phyloP scores from a whole-genome alignment of 2,888 invertebrate species.

The Desoria tigrina region DNA sequence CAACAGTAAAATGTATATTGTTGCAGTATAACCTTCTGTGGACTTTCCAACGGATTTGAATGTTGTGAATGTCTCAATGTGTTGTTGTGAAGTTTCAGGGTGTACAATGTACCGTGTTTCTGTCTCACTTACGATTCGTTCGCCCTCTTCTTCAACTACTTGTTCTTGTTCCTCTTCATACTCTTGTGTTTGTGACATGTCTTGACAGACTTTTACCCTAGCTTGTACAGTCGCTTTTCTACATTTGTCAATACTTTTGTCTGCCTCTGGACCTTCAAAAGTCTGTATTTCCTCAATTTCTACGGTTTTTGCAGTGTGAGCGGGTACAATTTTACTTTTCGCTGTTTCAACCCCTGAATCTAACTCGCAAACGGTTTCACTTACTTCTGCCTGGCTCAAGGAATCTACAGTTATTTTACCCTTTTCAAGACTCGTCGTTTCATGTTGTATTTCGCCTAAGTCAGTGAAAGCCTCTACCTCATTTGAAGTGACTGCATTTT shows the following conservation, averaged over 20 bases:
- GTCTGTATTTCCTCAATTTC: slow-evolving; percentile 15
- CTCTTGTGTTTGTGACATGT: background rate
- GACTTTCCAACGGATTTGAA: slow-evolving; percentile 23
- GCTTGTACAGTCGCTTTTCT: background rate
- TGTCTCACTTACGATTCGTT: slow-evolving; percentile 19
- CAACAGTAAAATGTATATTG: no score
- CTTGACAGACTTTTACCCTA: slow-evolving; percentile 4
- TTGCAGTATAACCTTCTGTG: slow-evolving; percentile 3
- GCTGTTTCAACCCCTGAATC: background rate
- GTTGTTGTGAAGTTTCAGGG: slow-evolving; percentile 16
- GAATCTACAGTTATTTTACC: background rate
- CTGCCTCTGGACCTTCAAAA: background rate
- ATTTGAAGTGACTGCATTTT: background rate
- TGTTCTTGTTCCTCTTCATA: slow-evolving; percentile 12
- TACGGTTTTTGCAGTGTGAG: slow-evolving; percentile 1
- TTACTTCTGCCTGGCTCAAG: background rate
- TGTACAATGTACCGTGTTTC: slow-evolving; percentile 29
- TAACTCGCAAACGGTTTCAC: background rate
- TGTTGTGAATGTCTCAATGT: slow-evolving; percentile 30
- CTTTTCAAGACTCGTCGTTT: background rate
- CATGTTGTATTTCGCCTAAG: background rate
- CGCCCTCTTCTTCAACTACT: background rate
- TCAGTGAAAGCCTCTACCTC: background rate
- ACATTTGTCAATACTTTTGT: no score
- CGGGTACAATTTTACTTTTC: background rate